Conservation (phyloP, 1,140 invertebrate genomes). For the Euwallacea similis region DNA sequence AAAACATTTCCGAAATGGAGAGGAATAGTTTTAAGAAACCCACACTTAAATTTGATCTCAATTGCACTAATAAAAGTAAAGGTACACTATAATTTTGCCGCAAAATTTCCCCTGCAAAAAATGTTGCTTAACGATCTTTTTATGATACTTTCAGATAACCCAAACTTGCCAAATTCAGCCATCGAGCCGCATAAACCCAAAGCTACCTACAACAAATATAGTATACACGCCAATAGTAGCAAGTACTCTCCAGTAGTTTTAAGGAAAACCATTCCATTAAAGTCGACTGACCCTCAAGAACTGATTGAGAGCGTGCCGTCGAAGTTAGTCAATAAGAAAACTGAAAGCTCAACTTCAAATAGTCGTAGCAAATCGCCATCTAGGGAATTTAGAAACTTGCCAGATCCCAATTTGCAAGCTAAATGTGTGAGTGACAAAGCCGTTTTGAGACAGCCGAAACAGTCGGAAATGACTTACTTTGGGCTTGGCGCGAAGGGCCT, state of each 20-base stretch:
- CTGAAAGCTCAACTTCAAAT: conserved; percentile 1
- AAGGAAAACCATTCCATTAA: conserved; percentile 39
- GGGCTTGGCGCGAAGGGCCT: conserved; percentile 43
- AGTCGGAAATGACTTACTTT: conserved; percentile 52
- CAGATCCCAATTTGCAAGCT: conserved; percentile 36
- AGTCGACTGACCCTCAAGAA: conserved; percentile 6
- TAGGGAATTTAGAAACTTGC: conserved; percentile 36
- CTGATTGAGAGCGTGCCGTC: conserved; percentile 16
- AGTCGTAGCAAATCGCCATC: conserved; percentile 8
- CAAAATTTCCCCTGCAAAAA: neutral
- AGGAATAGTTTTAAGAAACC: conserved; percentile 29
- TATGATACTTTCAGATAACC: conserved; percentile 15
- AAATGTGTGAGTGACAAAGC: conserved; percentile 39
- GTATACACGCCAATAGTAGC: conserved; percentile 25
- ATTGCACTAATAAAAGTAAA: conserved; percentile 46
- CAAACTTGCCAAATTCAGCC: neutral
- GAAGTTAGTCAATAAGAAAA: conserved; percentile 41
- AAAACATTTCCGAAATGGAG: conserved; percentile 41
- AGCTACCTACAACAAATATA: conserved; percentile 28
- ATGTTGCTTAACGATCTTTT: neutral
- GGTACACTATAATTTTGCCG: conserved; percentile 39
- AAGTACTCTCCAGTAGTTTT: conserved; percentile 45
- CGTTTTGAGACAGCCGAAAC: conserved; percentile 50
- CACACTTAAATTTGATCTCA: conserved; percentile 36
- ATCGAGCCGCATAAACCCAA: neutral